phyloP scores from a whole-genome alignment of 2,113 vertebrate species.

The Syngnathus typhle region DNA sequence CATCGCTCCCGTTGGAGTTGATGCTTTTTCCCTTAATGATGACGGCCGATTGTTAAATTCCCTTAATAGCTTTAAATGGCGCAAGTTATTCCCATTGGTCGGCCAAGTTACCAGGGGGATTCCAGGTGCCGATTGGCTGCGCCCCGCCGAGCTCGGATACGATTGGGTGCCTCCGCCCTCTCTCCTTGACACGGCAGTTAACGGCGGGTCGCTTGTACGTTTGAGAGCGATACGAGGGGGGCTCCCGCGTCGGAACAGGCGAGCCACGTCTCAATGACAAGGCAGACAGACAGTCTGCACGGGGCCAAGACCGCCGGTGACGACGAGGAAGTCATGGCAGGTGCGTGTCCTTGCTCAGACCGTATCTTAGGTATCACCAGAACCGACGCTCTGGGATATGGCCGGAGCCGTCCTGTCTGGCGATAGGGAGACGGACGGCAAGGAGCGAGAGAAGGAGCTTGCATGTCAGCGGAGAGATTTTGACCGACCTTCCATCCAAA shows the following conservation, averaged over 20 bases:
- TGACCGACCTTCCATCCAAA: conserved; percentile 14
- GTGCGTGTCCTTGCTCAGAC: conserved; percentile 46
- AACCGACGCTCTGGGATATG: conserved; percentile 47
- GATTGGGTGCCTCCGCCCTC: conserved; percentile 53
- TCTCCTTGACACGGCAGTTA: conserved; percentile 68
- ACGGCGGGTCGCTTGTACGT: conserved; percentile 58
- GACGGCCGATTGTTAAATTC: conserved; percentile 61
- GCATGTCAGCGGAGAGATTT: neutral
- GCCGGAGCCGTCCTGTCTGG: conserved; percentile 65
- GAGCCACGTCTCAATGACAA: conserved; percentile 67
- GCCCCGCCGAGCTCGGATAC: conserved; percentile 23
- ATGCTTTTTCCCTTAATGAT: conserved; percentile 51
- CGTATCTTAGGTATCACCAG: conserved; percentile 60
- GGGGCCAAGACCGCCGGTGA: neutral
- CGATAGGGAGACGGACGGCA: conserved; percentile 26
- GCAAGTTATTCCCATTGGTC: conserved; percentile 49
- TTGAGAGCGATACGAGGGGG: conserved; percentile 50
- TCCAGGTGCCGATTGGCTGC: conserved; percentile 50
- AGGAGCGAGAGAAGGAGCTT: conserved; percentile 20
- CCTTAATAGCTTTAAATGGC: conserved; percentile 43
- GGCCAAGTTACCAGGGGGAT: conserved; percentile 67
- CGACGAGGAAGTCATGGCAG: conserved; percentile 21
- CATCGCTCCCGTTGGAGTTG: conserved; percentile 23
- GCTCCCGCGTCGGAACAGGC: conserved; percentile 27
- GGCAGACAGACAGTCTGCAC: conserved; percentile 42